Evolutionary conservation across 92 coral and sea anemone genomes (phyloP), one percentile per base, ranked within the genome.

Genomic region (Desmophyllum pertusum): DNA sequence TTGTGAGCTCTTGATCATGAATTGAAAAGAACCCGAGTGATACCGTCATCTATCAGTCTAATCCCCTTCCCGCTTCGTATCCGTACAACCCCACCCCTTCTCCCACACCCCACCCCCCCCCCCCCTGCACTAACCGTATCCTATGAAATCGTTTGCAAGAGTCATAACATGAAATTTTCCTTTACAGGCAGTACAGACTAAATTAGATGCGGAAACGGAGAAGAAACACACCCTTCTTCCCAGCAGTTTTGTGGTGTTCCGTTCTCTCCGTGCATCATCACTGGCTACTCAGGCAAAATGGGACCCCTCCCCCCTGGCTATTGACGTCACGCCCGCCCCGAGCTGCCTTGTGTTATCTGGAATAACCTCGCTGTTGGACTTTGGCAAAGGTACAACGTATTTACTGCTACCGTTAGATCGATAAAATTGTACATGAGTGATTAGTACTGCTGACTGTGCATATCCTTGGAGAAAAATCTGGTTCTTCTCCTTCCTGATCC

Each of bases 251-350:
- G 93, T 94, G 18, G 92, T 93, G 30, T 96, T 94, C 87, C 92
- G 89, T 45, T 85, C 95, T 33, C 85, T 94, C 61, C 88, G 89
- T 45, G 66, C 89, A 33, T 93, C 98, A 30, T 75, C 94, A 3
- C 65, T 96, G 41, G 96, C 98, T 3, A 79, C 78, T n/a, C 95
- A 94, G 70, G 91, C 88, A 2, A 81, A 88, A 51, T 96, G 98
- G 98, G 98, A 96, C 48, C 80, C 77, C 51, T 89, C 91, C 10
- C 90, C 95, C 5, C 81, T 90, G 66, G 75, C 79, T 31, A 62
- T 94, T 52, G 86, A 88, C 70, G 90, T 95, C 23, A 86, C 85
- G 55, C 85, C 95, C n/a, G 97, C 96, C 8, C 96, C 98, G 98
- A 96, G 61, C 78, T 90, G 51, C 57, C 88, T 62, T 87, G 86